These are phyloP conservation scores for Apus apus DNA, from an alignment of 2,113 vertebrate genomes.

Conservation along the genomic window DNA sequence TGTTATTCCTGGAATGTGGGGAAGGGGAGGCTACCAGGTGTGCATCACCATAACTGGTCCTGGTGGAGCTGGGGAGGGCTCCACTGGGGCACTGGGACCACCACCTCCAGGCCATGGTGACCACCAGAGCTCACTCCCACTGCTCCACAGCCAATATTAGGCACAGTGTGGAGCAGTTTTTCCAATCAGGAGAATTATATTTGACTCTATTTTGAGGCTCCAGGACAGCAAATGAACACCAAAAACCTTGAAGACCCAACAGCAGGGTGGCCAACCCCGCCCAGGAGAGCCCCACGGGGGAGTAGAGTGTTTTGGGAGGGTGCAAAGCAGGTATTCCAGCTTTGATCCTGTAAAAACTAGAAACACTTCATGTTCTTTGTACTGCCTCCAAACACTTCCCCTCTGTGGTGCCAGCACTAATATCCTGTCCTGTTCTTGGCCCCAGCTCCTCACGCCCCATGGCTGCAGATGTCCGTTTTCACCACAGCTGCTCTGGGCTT, in stretches of 20 bases:
- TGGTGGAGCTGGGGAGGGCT: not conserved
- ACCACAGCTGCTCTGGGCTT: rapidly evolving
- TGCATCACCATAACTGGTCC: not conserved
- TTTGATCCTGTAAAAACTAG: not conserved
- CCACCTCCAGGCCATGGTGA: rapidly evolving
- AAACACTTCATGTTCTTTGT: not conserved
- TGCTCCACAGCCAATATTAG: not conserved
- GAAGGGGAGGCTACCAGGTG: not conserved
- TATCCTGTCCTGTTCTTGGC: not conserved
- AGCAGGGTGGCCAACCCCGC: rapidly evolving
- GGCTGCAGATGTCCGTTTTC: not conserved
- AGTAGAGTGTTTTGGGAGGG: not conserved
- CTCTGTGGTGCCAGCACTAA: not conserved
- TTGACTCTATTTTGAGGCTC: not conserved
- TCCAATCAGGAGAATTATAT: not conserved
- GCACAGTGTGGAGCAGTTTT: rapidly evolving
- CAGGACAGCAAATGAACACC: not conserved
- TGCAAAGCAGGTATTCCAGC: not conserved
- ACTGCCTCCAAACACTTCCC: not conserved
- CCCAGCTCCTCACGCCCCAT: rapidly evolving
- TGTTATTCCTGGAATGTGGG: not conserved
- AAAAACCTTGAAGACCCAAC: not conserved
- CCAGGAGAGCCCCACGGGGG: rapidly evolving
- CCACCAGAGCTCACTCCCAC: not conserved
- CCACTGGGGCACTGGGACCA: rapidly evolving